Evolutionary conservation across 2,888 invertebrate species (phyloP), one percentile per base, ranked within the genome.

Genomic region (Tachina lurida): DNA sequence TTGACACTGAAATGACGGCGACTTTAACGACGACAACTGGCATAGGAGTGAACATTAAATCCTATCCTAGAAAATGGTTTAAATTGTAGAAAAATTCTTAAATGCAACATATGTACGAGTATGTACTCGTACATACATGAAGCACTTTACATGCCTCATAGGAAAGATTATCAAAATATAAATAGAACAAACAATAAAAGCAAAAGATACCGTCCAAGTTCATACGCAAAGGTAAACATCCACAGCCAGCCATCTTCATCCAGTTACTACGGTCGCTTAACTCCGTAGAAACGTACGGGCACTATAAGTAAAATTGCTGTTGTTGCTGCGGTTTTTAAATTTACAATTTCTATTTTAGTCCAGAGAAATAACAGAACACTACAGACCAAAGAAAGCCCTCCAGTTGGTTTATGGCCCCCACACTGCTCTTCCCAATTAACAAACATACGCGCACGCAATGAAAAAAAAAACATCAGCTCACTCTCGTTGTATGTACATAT

Each of bases 321-420:
- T 47, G 39, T 13, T 17, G 45, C 31, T 49, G 63, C 22, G 41
- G 19, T 43, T 19, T 54, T 22, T 63, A 63, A 63, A 52, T 63
- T 63, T 43, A 63, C 54, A 77, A 60, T 68, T n/a, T 60, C 58
- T 60, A 77, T 77, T 77, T 77, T 19, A 49, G 67, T 39, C 68
- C 22, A 22, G 22, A 10, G 56, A 76, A 43, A 47, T 19, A 12
- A 56, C n/a, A 65, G 58, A 60, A 15, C 13, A 47, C 43, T 43
- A 17, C 10, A 73, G 41, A 54, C 8, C 31, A 45, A 62, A 70
- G 31, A 52, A 45, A 70, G 43, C 8, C 70, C 70, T 70, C 41
- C 62, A 31, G 70, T 70, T 70, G 54, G 62, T 71, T 71, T 62
- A 15, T 54, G 54, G 54, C 70, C 78, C 70, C 71, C 70, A 79